Evolutionary conservation across 2,888 invertebrate species (phyloP).

Genomic region (Nemurella pictetii): DNA sequence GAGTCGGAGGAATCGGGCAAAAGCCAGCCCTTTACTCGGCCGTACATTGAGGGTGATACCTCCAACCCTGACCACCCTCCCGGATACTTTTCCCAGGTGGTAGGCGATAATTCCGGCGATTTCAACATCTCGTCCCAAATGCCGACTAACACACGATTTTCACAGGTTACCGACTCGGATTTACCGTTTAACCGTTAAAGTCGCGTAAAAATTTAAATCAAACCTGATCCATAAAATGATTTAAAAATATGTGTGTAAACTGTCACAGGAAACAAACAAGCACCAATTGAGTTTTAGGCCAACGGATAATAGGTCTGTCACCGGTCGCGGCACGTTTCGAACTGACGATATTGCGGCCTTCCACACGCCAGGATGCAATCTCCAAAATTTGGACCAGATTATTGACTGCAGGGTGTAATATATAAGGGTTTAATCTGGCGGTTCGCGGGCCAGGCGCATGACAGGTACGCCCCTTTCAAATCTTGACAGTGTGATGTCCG

Average conservation of each 20-base stretch:
- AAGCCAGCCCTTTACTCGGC: constrained; percentile 39
- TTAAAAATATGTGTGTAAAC: too few relatives aligned
- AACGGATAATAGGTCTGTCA: background rate
- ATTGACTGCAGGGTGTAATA: constrained; percentile 10
- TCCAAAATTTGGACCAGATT: background rate
- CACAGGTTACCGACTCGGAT: too few relatives aligned
- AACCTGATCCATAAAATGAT: too few relatives aligned
- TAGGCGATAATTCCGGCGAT: constrained; percentile 1
- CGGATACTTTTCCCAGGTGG: constrained; percentile 12
- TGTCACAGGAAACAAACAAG: background rate
- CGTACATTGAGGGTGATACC: constrained; percentile 39
- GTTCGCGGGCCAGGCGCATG: constrained; percentile 10
- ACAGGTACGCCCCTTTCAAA: constrained; percentile 15
- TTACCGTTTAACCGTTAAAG: too few relatives aligned
- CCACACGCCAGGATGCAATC: background rate
- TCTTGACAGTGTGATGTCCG: constrained; percentile 6
- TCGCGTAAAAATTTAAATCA: background rate
- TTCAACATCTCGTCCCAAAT: constrained; percentile 2
- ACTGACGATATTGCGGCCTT: background rate
- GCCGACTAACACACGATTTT: too few relatives aligned
- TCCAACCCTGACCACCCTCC: constrained; percentile 29
- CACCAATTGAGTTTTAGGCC: background rate
- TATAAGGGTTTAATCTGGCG: background rate
- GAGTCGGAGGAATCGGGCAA: constrained; percentile 36
- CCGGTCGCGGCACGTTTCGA: background rate